Evolutionary conservation across 2,888 invertebrate species (phyloP), one percentile per base, ranked within the genome.

Genomic region (Hylaea fasciaria): DNA sequence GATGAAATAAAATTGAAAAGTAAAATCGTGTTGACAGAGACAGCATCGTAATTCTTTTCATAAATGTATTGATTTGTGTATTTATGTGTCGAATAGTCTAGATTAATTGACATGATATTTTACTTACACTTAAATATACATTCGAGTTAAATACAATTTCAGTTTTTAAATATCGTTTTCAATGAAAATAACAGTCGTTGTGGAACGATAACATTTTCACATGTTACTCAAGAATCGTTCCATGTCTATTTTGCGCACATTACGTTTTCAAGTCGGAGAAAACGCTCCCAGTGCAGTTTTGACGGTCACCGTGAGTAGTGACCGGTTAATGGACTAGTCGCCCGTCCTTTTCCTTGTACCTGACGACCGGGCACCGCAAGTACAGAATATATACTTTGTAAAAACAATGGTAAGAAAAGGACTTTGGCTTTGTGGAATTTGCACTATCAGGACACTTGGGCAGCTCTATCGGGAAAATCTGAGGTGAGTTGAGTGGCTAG

Each of bases 341-440:
- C 66, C 76, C 83, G 77, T 76, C 86, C 86, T 73, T 76, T 87
- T 86, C 68, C 81, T 69, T 86, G 86, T 87, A 85, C 85, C 84
- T 85, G 80, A 58, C 17, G 49, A 62, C 52, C 41, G 35, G 39
- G 58, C 46, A 47, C 50, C 41, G 49, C 28, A 12, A 47, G 40
- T 48, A 12, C 29, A 32, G 5, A 22, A 44, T 22, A n/a, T 16
- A 9, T 40, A 7, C 14, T 17, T 17, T n/a, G 17, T 17, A 43
- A 17, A 41, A 16, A 37, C n/a, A 37, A 1, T 10, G 5, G 11
- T 12, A n/a, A 37, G 1, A n/a, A 32, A 8, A 32, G 32, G n/a
- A n/a, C 32, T 37, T 37, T 37, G 37, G n/a, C n/a, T 37, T 37
- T 37, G 37, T 37, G n/a, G n/a, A 37, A n/a, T 5, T 37, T n/a